A percentile compares a stretch with the other conserved stretches of the same genome.
Conservation (phyloP, 1,140 invertebrate species). For the Luehdorfia chinensis region DNA sequence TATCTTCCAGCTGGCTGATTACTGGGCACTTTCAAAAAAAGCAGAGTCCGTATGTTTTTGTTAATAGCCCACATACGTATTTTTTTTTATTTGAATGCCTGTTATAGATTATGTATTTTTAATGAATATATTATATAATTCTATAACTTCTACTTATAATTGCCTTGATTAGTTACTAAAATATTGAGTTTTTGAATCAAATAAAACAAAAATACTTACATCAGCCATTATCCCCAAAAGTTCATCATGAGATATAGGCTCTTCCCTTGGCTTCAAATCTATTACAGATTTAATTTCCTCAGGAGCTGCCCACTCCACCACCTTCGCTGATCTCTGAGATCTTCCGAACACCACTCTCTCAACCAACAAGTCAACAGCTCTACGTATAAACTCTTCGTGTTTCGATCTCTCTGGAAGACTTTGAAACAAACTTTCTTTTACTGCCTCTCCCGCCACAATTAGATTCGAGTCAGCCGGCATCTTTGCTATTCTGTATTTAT, state of each 20-base stretch:
- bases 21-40: too few relatives aligned
- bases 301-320: conserved; percentile 87
- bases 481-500: conserved; percentile 28
- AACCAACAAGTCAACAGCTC: conserved; percentile 83
- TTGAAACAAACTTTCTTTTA: conserved; percentile 48
- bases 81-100: too few relatives aligned
- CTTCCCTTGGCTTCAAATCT: conserved; percentile 81
- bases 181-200: too few relatives aligned
- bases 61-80: too few relatives aligned
- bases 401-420: conserved; percentile 77
- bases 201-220: too few relatives aligned
- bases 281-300: conserved; percentile 80
- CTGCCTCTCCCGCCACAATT: conserved; percentile 43
- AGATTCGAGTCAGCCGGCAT: conserved; percentile 69
- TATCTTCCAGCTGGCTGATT: too few relatives aligned
- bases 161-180: too few relatives aligned
- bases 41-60: too few relatives aligned
- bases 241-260: conserved; percentile 81
- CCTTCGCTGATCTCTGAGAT: conserved; percentile 81
- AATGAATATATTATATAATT: too few relatives aligned
- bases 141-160: too few relatives aligned
- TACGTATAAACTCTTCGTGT: conserved; percentile 85
- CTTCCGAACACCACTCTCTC: conserved; percentile 86
- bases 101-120: too few relatives aligned
- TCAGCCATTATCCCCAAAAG: conserved; percentile 81